Conservation (phyloP, 2,888 invertebrate species). For the Athalia circularis region DNA sequence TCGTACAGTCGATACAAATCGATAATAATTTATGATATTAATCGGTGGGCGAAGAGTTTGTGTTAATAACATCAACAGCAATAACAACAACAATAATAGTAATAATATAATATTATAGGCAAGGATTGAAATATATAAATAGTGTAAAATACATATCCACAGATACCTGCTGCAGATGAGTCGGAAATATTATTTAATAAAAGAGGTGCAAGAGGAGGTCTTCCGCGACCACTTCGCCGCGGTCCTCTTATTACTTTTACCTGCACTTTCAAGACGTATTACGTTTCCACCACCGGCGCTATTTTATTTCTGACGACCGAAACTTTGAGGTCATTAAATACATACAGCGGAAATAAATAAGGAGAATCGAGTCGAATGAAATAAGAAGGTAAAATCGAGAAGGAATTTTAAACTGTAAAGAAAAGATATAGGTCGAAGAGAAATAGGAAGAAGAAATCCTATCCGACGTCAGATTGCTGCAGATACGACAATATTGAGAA, state of each 20-base stretch:
- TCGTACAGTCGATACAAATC: background rate
- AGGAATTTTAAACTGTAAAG: too few relatives aligned
- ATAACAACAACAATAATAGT: too few relatives aligned
- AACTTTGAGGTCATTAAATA: too few relatives aligned
- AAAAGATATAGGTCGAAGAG: too few relatives aligned
- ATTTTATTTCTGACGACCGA: conserved; percentile 27
- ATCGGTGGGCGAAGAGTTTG: background rate
- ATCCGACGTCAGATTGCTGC: too few relatives aligned
- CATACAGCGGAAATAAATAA: too few relatives aligned
- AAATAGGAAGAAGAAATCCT: too few relatives aligned
- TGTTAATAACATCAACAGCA: background rate
- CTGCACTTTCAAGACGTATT: background rate
- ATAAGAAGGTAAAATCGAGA: too few relatives aligned
- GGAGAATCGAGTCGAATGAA: too few relatives aligned
- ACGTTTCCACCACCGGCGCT: background rate
- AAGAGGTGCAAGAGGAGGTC: conserved; percentile 41
- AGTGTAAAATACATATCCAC: background rate
- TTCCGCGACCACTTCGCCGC: conserved; percentile 40
- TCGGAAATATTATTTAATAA: conserved; percentile 32
- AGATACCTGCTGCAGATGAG: conserved; percentile 36
- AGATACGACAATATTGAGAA: too few relatives aligned
- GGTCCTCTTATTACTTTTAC: conserved; percentile 21
- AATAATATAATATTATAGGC: background rate
- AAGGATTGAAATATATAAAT: background rate
- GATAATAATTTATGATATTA: background rate